These are phyloP conservation scores for Rhynchomys soricoides DNA, from an alignment of 2,113 vertebrate genomes.

Conservation along the genomic window DNA sequence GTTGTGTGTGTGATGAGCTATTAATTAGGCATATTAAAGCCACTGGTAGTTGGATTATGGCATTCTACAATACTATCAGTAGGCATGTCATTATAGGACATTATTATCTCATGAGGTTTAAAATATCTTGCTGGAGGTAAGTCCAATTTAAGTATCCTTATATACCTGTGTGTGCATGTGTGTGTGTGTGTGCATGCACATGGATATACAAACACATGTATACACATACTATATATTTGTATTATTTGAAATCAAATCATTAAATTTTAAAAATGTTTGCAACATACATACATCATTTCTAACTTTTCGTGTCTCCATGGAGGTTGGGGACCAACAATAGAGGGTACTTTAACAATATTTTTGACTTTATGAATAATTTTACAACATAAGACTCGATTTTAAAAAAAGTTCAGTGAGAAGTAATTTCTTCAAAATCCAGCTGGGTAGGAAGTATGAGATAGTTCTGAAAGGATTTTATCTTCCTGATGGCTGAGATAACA, in stretches of 20 bases:
- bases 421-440: slow-evolving; percentile 48
- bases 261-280: background rate
- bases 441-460: slow-evolving; percentile 32
- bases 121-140: background rate
- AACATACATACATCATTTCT: background rate
- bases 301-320: background rate
- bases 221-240: background rate
- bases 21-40: background rate
- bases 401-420: slow-evolving; percentile 1
- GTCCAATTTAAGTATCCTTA: background rate
- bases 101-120: background rate
- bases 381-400: background rate
- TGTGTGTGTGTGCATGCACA: background rate
- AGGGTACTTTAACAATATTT: background rate
- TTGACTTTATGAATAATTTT: background rate
- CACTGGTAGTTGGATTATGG: background rate
- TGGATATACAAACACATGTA: background rate
- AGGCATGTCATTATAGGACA: background rate
- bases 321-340: background rate
- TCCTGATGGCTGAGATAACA: slow-evolving; percentile 57
- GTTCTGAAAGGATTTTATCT: slow-evolving; percentile 58
- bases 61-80: background rate
- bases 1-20: background rate
- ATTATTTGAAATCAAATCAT: background rate
- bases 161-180: too few species aligned